Percentiles rank a stretch among this genome's conserved stretches.
Conservation (phyloP, 1,140 invertebrate genomes). For the Leptonema lineaticorne region DNA sequence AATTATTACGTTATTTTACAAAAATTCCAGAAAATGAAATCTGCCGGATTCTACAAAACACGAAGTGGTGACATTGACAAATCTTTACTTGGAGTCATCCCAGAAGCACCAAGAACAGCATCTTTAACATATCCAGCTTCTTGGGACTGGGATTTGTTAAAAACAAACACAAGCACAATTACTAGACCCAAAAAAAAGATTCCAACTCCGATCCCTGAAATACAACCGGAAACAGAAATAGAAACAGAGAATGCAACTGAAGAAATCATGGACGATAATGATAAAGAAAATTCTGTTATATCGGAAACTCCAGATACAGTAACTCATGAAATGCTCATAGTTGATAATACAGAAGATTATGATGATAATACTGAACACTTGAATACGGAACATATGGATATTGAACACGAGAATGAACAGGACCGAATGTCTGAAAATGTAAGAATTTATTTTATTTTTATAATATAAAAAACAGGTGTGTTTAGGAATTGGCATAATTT, state of each 20-base stretch:
- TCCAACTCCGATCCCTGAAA: constrained; percentile 6
- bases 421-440: constrained; percentile 24
- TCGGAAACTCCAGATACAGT: constrained; percentile 14
- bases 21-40: constrained; percentile 81
- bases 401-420: constrained; percentile 5
- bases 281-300: constrained; percentile 10
- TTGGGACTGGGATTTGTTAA: constrained; percentile 73
- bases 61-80: constrained; percentile 74
- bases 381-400: not conserved
- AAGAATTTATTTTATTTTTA: constrained; percentile 13
- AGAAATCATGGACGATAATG: constrained; percentile 8
- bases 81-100: constrained; percentile 65
- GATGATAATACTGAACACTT: constrained; percentile 32
- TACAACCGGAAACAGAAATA: not conserved
- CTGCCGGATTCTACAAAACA: constrained; percentile 74
- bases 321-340: constrained; percentile 26
- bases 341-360: constrained; percentile 34
- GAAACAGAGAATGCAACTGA: not conserved
- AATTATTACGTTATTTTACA: no score
- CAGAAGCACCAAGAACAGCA: constrained; percentile 76
- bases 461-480: not conserved
- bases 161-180: constrained; percentile 42
- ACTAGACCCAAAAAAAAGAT: constrained; percentile 23
- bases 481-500: not conserved
- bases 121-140: constrained; percentile 64